Evolutionary conservation across 2,113 vertebrate species (phyloP), one percentile per base, ranked within the genome.

Genomic region (Tupaia chinensis): DNA sequence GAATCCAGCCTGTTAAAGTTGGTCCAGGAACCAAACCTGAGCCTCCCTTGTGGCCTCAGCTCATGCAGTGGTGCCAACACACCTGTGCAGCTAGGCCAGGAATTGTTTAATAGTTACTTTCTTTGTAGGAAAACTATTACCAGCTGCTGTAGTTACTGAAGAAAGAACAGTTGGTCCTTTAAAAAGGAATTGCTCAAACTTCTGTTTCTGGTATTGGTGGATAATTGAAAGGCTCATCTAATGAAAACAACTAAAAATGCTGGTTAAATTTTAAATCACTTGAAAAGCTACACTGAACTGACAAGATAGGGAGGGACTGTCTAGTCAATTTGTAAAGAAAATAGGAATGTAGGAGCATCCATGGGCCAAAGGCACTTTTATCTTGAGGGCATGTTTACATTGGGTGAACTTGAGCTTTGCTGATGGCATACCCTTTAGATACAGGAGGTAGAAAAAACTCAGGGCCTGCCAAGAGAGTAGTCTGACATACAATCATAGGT

Each of bases 161-260:
- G 73, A 84, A 66, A 66, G 34, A 56, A 7, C 20, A 73, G 0
- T 53, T 88, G 27, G 13, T 84, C 17, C 74, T 94, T 84, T 68
- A 53, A 83, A 76, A 91, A 87, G 63, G 72, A 72, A 85, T 84
- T 78, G 19, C 32, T 89, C 9, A 32, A 14, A 73, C 58, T 89
- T 70, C 22, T 44, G 10, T 91, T 91, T 87, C 68, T 89, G 1
- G 70, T 89, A 80, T 74, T 93, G 91, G 53, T 74, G 22, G 22
- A 8, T 12, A 86, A 29, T 82, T 93, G 81, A 93, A 79, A 53
- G 86, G 61, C 20, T 53, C 58, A 76, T 76, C 65, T 10, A 65
- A 58, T 92, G 70, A 95, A 83, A 66, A 89, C 72, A 89, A 66
- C 20, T 85, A 54, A 86, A 89, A 74, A 73, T 90, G 25, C 74